A percentile compares a stretch with the other conserved stretches of the same genome.
phyloP scores from a whole-genome alignment of 2,113 vertebrate genomes.

The Bungarus multicinctus region DNA sequence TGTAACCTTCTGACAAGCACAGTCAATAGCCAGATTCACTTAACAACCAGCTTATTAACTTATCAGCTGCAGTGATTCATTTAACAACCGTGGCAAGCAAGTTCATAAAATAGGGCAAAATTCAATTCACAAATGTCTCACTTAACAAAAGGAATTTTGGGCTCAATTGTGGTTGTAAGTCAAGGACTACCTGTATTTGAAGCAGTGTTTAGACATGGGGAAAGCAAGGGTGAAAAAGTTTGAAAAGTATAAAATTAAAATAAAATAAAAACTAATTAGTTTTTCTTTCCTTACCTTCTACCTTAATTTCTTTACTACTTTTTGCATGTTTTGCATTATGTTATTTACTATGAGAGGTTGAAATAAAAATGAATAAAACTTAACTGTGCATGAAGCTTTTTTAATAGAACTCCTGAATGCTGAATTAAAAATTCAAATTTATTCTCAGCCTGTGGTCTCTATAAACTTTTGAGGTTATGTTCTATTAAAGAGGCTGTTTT shows the following conservation, averaged over 20 bases:
- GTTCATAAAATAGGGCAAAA: too few relatives aligned
- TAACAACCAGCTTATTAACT: too few relatives aligned
- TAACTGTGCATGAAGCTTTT: not conserved
- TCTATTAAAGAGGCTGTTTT: not conserved
- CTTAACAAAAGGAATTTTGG: too few relatives aligned
- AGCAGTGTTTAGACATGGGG: not conserved
- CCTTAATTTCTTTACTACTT: not conserved
- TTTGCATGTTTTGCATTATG: not conserved
- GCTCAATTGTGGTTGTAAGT: too few relatives aligned
- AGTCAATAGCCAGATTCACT: too few relatives aligned
- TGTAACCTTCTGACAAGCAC: too few relatives aligned
- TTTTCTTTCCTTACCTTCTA: not conserved
- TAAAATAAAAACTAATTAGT: not conserved
- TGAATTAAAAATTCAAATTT: not conserved
- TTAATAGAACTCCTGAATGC: not conserved
- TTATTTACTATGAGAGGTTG: not conserved
- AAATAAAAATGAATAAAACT: not conserved
- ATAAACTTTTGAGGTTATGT: not conserved
- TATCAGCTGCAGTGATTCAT: too few relatives aligned
- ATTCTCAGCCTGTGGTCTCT: not conserved
- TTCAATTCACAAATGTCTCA: too few relatives aligned
- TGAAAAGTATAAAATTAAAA: not conserved
- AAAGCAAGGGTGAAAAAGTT: not conserved
- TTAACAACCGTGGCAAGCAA: too few relatives aligned
- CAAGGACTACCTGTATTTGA: not conserved